Evolutionary conservation across 2,888 invertebrate species (phyloP), one percentile per base, ranked within the genome.

Genomic region (Ochropacha duplaris): DNA sequence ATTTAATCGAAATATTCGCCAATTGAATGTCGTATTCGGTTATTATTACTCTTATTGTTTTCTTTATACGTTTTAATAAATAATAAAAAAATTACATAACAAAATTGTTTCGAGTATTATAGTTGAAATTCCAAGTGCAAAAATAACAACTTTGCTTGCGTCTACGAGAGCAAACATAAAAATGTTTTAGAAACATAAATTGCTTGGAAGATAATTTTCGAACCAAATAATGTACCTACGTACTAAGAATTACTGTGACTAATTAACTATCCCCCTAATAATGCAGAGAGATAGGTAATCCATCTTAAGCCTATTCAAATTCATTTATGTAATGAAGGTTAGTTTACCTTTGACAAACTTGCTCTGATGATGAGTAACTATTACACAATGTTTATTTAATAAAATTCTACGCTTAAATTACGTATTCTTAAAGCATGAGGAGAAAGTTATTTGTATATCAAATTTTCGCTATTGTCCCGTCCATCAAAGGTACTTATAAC

Each of bases 321-420:
- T 51, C 59, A 66, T 58, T 58, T 50, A 59, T 50, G 50, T 58
- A 24, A 56, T 44, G 54, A 52, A 58, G 52, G 57, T 39, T 28
- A 55, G 49, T 63, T 60, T 55, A 57, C 55, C 57, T 64, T 61
- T 65, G 66, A 69, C 67, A 69, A 58, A 66, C 54, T 66, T 57
- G 60, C 66, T 58, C 69, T 72, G 61, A 70, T 69, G 61, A 57
- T 69, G 59, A 56, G 54, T 61, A n/a, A n/a, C n/a, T n/a, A 64
- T 81, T 80, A 72, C 73, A 75, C 68, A 80, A 81, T 72, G 62
- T 74, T 72, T 66, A 68, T 71, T 75, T 69, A 69, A 68, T 65
- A 72, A 72, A 68, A 66, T 65, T 66, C 5, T 26, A 26, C 26
- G 5, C 3, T 26, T 61, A 71, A 64, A 74, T 80, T 79, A 77